A percentile compares a stretch with the other conserved stretches of the same genome.
These are phyloP conservation scores for Gryllus bimaculatus DNA, from an alignment of 1,140 invertebrate species.

Conservation along the genomic window DNA sequence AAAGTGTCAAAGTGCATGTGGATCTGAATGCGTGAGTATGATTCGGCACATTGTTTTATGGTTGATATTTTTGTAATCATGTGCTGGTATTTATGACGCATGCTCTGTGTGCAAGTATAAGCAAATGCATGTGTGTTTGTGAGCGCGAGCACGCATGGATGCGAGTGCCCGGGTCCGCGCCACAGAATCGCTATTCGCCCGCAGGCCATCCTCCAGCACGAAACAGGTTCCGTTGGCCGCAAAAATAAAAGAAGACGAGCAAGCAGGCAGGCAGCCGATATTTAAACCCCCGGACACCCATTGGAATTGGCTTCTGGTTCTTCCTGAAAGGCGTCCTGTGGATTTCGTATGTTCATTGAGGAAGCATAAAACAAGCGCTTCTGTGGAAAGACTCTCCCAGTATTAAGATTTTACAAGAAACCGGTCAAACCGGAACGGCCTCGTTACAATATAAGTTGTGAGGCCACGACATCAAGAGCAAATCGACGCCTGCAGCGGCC, in stretches of 20 bases:
- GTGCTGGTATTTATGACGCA: no score
- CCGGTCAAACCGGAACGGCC: neutral
- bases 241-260: neutral
- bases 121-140: no score
- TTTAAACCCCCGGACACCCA: neutral
- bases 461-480: neutral
- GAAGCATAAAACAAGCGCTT: neutral
- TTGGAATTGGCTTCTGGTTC: neutral
- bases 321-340: neutral
- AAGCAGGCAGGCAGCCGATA: neutral
- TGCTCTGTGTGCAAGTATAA: no score
- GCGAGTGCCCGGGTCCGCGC: no score
- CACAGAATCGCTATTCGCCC: no score
- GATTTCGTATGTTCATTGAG: conserved; percentile 4
- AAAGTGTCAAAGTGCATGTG: no score
- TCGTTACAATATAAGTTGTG: neutral
- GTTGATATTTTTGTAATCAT: no score
- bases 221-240: neutral
- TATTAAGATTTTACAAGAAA: conserved; percentile 6
- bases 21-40: no score
- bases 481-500: no score
- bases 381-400: neutral
- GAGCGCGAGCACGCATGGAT: no score
- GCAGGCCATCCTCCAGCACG: neutral
- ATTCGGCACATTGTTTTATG: no score